A percentile compares a stretch with the other conserved stretches of the same genome.
phyloP scores from a whole-genome alignment of 1,140 invertebrate species.

The Littorina saxatilis region DNA sequence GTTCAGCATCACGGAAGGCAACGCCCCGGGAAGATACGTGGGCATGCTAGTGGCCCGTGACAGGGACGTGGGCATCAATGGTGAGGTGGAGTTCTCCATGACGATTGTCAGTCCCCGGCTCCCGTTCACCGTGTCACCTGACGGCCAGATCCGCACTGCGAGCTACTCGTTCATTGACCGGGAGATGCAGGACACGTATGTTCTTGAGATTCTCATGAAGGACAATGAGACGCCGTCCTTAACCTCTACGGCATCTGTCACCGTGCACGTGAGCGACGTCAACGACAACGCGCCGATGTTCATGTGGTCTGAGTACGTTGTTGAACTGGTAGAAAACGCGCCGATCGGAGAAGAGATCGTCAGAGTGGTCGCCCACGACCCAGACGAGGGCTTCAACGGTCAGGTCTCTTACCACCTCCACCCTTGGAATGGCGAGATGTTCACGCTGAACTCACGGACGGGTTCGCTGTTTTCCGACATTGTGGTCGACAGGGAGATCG shows the following conservation, averaged over 20 bases:
- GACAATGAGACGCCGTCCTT: constrained; percentile 56
- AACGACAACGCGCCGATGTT: constrained; percentile 63
- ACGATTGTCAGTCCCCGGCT: constrained; percentile 50
- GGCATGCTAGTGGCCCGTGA: constrained; percentile 79
- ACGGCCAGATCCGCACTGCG: constrained; percentile 43
- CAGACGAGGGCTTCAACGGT: constrained; percentile 81
- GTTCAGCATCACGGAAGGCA: constrained; percentile 82
- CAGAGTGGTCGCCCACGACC: constrained; percentile 55
- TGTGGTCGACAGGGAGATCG: constrained; percentile 87
- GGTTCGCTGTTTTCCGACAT: constrained; percentile 88
- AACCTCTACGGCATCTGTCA: constrained; percentile 44
- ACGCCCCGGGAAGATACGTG: constrained; percentile 80
- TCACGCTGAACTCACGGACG: constrained; percentile 85
- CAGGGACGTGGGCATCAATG: constrained; percentile 38
- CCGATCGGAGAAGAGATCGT: constrained; percentile 36
- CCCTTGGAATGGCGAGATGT: constrained; percentile 67
- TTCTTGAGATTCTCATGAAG: constrained; percentile 52
- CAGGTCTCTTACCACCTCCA: constrained; percentile 63
- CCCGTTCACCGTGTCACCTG: constrained; percentile 45
- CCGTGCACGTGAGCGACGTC: constrained; percentile 55
- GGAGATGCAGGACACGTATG: constrained; percentile 47
- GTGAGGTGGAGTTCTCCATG: constrained; percentile 33
- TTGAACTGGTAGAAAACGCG: constrained; percentile 45
- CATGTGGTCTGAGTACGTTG: constrained; percentile 47
- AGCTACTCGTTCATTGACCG: constrained; percentile 58